phyloP scores from a whole-genome alignment of 2,113 vertebrate species.

The Mus pahari region DNA sequence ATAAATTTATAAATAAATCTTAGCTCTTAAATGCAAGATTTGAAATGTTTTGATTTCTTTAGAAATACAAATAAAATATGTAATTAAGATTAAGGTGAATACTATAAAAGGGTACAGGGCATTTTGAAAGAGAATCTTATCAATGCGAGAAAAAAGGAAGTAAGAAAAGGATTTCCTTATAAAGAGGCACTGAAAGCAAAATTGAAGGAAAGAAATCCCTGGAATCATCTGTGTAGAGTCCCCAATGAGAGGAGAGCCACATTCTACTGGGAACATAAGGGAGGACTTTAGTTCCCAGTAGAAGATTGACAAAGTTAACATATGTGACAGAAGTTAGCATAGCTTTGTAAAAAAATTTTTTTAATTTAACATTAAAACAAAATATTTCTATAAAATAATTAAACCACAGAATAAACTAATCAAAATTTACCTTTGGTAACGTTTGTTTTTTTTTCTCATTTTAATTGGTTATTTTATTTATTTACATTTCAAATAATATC shows the following conservation, averaged over 20 bases:
- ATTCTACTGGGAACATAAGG: neutral
- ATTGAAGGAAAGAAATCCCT: rapidly evolving
- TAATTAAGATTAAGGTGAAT: neutral
- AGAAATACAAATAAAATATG: neutral
- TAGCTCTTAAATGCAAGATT: neutral
- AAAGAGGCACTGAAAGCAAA: neutral
- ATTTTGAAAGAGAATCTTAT: neutral
- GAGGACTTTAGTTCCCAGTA: rapidly evolving
- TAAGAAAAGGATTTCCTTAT: neutral
- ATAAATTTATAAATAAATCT: neutral
- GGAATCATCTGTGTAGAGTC: neutral
- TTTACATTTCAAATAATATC: no score
- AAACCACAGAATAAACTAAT: neutral
- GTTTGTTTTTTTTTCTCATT: neutral
- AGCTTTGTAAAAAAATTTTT: neutral
- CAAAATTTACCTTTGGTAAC: neutral
- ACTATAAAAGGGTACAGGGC: neutral
- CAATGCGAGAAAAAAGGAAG: neutral
- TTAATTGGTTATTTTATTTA: no score
- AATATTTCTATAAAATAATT: neutral
- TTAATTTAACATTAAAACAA: neutral
- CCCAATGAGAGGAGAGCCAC: rapidly evolving
- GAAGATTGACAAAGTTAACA: neutral
- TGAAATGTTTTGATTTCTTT: neutral
- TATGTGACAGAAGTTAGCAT: neutral